phyloP scores from a whole-genome alignment of 2,797 vertebrate genomes.

The Rallus crepitans region DNA sequence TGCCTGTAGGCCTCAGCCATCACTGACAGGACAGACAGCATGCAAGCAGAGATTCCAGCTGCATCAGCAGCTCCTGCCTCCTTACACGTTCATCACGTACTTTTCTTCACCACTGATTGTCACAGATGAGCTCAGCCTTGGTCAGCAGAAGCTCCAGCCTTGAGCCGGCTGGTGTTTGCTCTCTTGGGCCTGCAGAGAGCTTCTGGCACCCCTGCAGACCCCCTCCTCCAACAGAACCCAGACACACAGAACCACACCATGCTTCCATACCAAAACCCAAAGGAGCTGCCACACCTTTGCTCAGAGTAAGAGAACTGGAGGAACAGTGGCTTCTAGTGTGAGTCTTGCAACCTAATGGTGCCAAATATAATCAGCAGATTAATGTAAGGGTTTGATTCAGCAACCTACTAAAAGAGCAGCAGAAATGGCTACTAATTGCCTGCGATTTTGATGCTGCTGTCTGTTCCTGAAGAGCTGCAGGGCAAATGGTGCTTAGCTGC shows the following conservation, averaged over 20 bases:
- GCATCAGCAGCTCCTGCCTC: not conserved
- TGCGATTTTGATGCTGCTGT: not conserved
- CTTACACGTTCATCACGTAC: fast-evolving
- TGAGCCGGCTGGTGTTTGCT: too few species aligned
- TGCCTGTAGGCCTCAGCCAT: not conserved
- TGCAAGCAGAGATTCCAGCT: not conserved
- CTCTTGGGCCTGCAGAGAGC: too few species aligned
- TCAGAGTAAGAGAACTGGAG: not conserved
- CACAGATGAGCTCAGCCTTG: too few species aligned
- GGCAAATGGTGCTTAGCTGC: not conserved
- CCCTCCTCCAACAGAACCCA: too few species aligned
- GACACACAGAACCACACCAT: too few species aligned
- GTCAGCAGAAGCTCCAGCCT: too few species aligned
- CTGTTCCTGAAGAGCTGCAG: not conserved
- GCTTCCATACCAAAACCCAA: not conserved
- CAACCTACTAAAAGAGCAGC: not conserved
- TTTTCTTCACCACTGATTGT: not conserved
- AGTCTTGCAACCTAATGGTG: not conserved
- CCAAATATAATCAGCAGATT: not conserved
- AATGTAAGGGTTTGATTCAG: not conserved
- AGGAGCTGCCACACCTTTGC: not conserved
- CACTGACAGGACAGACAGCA: fast-evolving
- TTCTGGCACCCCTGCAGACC: too few species aligned
- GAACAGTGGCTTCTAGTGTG: not conserved
- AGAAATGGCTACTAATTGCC: not conserved